phyloP scores from a whole-genome alignment of 1,140 invertebrate species.

The Tetramorium alpestre region DNA sequence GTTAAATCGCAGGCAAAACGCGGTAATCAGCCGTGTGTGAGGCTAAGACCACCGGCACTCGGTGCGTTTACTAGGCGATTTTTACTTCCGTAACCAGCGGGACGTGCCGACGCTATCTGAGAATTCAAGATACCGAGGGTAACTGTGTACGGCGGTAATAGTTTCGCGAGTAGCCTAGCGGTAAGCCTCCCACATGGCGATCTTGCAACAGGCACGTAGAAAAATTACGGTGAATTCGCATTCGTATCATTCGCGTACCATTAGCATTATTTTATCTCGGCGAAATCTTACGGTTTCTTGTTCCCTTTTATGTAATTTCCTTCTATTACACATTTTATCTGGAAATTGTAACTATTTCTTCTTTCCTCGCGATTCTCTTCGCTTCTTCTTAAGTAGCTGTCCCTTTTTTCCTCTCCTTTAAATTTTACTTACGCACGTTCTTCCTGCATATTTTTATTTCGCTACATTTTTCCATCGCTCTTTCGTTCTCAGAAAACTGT shows the following conservation, averaged over 20 bases:
- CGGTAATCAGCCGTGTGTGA: not conserved
- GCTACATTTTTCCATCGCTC: not conserved
- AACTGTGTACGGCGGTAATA: slow-evolving; percentile 8
- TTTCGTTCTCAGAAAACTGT: not conserved
- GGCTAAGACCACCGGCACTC: slow-evolving; percentile 38
- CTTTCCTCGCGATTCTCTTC: not conserved
- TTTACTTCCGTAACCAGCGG: slow-evolving; percentile 46
- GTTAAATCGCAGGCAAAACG: slow-evolving; percentile 40
- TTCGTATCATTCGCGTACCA: slow-evolving; percentile 11
- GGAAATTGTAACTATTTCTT: not conserved
- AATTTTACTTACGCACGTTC: not conserved
- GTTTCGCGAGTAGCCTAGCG: slow-evolving; percentile 40
- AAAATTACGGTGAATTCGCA: not conserved
- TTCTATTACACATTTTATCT: not conserved
- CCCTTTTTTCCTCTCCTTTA: not conserved
- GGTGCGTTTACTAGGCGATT: slow-evolving; percentile 54
- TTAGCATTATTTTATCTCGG: not conserved
- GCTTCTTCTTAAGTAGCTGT: not conserved
- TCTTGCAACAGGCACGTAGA: not conserved
- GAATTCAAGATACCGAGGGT: slow-evolving; percentile 46
- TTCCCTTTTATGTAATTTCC: slow-evolving; percentile 9
- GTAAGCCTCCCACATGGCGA: slow-evolving; percentile 29
- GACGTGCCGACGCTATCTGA: slow-evolving; percentile 50
- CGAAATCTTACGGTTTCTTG: slow-evolving; percentile 5
- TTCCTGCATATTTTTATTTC: not conserved